Conservation (phyloP, 2,113 vertebrate species). For the Irena cyanogastra region DNA sequence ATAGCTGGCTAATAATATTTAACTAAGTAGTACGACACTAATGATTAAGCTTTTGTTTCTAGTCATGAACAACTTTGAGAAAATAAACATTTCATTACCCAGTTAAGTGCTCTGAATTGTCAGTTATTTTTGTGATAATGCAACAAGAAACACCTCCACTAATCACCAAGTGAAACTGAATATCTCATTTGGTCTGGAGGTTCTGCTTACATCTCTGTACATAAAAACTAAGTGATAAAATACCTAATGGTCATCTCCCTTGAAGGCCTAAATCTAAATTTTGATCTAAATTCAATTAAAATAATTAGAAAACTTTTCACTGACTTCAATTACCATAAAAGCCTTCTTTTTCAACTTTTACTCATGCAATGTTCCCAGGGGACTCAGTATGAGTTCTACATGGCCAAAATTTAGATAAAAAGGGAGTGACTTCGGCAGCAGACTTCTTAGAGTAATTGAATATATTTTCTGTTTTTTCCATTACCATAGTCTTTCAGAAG, state of each 20-base stretch:
- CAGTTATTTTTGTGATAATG: background rate
- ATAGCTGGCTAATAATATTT: background rate
- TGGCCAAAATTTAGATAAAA: background rate
- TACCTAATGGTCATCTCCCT: background rate
- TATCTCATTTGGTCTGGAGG: background rate
- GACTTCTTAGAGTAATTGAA: background rate
- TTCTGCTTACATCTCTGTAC: background rate
- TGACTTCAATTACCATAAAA: background rate
- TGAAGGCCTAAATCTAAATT: background rate
- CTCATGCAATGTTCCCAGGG: background rate
- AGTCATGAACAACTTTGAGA: background rate
- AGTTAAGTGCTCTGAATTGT: background rate
- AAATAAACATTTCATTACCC: background rate
- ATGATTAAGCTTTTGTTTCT: background rate
- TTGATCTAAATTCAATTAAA: constrained; percentile 4
- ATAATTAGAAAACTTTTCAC: background rate
- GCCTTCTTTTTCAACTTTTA: background rate
- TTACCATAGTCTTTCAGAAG: background rate
- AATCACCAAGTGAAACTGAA: background rate
- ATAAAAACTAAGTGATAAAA: background rate
- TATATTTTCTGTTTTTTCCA: background rate
- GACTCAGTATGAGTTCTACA: background rate
- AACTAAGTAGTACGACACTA: background rate
- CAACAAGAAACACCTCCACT: background rate
- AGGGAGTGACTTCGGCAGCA: background rate